A percentile compares a stretch with the other conserved stretches of the same genome.
phyloP scores from a whole-genome alignment of 2,888 invertebrate genomes.

The Apotomis capreana region DNA sequence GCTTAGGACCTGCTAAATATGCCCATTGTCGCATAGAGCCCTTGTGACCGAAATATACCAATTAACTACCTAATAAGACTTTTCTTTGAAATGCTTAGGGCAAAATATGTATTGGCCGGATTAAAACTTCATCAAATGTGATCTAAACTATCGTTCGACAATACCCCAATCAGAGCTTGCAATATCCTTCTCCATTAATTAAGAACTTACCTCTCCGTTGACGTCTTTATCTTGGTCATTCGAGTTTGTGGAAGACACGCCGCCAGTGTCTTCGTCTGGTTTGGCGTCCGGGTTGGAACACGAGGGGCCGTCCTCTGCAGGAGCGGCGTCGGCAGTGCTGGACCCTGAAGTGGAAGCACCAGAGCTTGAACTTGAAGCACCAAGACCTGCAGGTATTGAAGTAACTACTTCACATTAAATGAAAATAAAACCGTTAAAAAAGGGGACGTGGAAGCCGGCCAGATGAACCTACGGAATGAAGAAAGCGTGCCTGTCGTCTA shows the following conservation, averaged over 20 bases:
- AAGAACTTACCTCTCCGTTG: constrained; percentile 71
- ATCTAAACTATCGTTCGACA: background rate
- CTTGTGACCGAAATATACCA: no score
- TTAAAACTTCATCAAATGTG: background rate
- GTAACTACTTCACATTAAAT: no score
- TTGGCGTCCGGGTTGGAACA: constrained; percentile 53
- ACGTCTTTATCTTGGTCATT: constrained; percentile 72
- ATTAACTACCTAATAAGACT: no score
- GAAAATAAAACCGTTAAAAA: no score
- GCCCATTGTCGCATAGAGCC: no score
- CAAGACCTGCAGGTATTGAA: constrained; percentile 50
- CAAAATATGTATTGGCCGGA: no score
- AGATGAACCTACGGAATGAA: no score
- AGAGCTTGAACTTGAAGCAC: constrained; percentile 69
- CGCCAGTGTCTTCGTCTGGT: constrained; percentile 73
- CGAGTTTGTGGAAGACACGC: constrained; percentile 77
- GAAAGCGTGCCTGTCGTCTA: no score
- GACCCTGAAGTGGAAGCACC: constrained; percentile 69
- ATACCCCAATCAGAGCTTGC: no score
- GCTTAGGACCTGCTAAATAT: no score
- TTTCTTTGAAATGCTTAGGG: no score
- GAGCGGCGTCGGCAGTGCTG: constrained; percentile 66
- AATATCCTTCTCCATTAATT: background rate
- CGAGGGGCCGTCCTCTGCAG: constrained; percentile 66
- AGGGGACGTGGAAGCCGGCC: no score